Conservation (phyloP, 2,888 invertebrate species). For the Brachycybe producta region DNA sequence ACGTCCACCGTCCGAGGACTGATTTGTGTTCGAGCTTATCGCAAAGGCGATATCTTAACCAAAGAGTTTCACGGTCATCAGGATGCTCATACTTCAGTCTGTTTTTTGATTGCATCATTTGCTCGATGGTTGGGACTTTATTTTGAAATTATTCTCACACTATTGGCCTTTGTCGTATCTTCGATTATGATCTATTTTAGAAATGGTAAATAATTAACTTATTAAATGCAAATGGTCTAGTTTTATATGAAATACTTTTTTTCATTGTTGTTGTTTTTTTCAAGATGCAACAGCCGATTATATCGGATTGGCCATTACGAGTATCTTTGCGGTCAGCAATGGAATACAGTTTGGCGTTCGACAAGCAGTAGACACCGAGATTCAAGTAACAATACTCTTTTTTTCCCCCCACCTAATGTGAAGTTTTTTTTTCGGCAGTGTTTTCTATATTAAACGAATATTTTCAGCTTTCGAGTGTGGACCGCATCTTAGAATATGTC, state of each 20-base stretch:
- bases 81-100: slow-evolving; percentile 75
- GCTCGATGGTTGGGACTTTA: slow-evolving; percentile 88
- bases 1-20: slow-evolving; percentile 79
- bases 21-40: slow-evolving; percentile 79
- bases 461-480: slow-evolving; percentile 43
- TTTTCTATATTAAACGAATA: too few relatives aligned
- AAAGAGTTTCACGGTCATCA: slow-evolving; percentile 35
- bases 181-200: slow-evolving; percentile 64
- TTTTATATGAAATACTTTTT: background rate
- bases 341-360: background rate
- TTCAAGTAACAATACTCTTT: background rate
- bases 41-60: slow-evolving; percentile 61
- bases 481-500: slow-evolving; percentile 67
- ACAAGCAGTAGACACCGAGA: background rate
- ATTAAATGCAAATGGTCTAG: background rate
- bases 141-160: slow-evolving; percentile 73
- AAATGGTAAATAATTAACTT: slow-evolving; percentile 28
- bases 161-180: slow-evolving; percentile 74
- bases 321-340: background rate
- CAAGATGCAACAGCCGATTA: too few relatives aligned
- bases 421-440: slow-evolving; percentile 11
- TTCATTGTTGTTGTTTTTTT: background rate
- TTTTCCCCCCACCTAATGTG: background rate
- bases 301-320: background rate
- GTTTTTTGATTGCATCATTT: slow-evolving; percentile 77